These are phyloP conservation scores for Ecdyonurus torrentis DNA, from an alignment of 2,888 invertebrate species.

Conservation along the genomic window DNA sequence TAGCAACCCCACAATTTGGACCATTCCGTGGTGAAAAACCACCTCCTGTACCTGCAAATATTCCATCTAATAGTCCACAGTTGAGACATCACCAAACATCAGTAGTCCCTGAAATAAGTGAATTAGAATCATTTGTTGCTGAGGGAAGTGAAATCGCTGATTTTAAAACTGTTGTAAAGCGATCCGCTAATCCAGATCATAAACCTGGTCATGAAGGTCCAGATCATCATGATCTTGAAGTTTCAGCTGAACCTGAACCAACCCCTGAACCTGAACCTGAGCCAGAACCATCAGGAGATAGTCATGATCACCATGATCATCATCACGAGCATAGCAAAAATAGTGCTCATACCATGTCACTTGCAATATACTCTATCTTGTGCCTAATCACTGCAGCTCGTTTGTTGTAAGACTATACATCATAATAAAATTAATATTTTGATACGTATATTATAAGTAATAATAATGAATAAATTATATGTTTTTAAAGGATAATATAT, in stretches of 20 bases:
- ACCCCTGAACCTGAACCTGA: background rate
- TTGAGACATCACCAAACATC: conserved; percentile 14
- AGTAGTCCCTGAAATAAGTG: too few species aligned
- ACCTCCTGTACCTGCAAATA: conserved; percentile 32
- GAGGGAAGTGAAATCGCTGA: background rate
- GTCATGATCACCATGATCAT: conserved; percentile 1
- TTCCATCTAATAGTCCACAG: conserved; percentile 24
- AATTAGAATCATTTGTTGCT: too few species aligned
- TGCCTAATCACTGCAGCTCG: too few species aligned
- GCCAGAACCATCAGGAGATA: background rate
- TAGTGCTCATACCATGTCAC: too few species aligned
- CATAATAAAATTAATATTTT: too few species aligned
- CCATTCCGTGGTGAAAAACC: conserved; percentile 59
- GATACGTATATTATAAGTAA: too few species aligned
- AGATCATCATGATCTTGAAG: conserved; percentile 6
- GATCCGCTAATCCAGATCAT: conserved; percentile 12
- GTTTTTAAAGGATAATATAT: too few species aligned
- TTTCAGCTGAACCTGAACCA: background rate
- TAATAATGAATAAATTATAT: too few species aligned
- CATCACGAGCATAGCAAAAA: background rate
- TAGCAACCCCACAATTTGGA: conserved; percentile 50
- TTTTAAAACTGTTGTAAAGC: background rate
- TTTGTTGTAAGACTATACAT: too few species aligned
- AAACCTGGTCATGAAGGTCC: conserved; percentile 11
- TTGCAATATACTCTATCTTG: too few species aligned